These are phyloP conservation scores for Ladona fulva DNA, from an alignment of 1,140 invertebrate genomes.

Conservation along the genomic window DNA sequence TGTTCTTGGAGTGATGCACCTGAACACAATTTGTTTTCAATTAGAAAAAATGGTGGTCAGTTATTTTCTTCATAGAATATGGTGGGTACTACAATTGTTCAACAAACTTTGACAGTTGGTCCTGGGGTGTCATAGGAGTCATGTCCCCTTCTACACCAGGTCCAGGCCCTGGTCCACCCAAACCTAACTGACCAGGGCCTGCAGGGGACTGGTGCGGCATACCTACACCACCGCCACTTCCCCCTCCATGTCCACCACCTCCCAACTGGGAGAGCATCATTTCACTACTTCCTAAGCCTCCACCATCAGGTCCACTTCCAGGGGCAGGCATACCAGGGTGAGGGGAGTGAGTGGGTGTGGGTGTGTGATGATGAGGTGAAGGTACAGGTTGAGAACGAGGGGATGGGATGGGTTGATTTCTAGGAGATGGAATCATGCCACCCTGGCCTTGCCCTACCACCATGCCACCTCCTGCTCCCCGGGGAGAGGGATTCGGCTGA, in stretches of 20 bases:
- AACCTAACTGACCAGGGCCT: conserved; percentile 32
- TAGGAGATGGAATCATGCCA: conserved; percentile 48
- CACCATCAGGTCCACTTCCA: not conserved
- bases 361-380: conserved; percentile 51
- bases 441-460: conserved; percentile 25
- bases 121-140: conserved; percentile 73
- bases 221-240: conserved; percentile 33
- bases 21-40: not conserved
- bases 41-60: not conserved
- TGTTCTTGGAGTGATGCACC: not conserved
- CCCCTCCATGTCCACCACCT: conserved; percentile 17
- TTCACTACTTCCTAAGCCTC: conserved; percentile 11
- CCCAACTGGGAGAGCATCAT: conserved; percentile 23
- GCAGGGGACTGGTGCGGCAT: conserved; percentile 32
- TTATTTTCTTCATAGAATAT: not conserved
- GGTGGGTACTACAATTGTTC: conserved; percentile 69
- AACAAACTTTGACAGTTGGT: conserved; percentile 86
- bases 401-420: conserved; percentile 60
- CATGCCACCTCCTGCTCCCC: conserved; percentile 39
- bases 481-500: conserved; percentile 67
- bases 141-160: conserved; percentile 40
- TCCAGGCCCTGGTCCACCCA: conserved; percentile 25
- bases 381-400: conserved; percentile 54
- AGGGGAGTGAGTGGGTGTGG: conserved; percentile 28
- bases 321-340: conserved; percentile 38